A percentile compares a stretch with the other conserved stretches of the same genome.
Evolutionary conservation across 2,797 vertebrate genomes (phyloP).

Genomic region (Lindbergichthys nudifrons): DNA sequence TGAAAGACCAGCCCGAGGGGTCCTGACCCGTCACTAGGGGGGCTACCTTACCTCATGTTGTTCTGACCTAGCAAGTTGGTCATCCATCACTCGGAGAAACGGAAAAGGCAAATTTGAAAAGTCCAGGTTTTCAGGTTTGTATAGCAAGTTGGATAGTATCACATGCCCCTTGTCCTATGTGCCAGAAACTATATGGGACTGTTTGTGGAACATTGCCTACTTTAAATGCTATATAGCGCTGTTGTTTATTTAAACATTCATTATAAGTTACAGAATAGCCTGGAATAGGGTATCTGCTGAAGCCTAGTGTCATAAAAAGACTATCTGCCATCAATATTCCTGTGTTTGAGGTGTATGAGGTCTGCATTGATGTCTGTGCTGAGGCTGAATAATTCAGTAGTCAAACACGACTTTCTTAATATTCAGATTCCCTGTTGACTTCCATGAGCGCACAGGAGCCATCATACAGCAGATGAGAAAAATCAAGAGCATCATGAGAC

Average conservation of each 20-base stretch:
- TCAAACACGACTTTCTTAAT: slow-evolving; percentile 57
- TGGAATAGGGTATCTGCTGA: slow-evolving; percentile 15
- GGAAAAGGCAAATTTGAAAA: slow-evolving; percentile 9
- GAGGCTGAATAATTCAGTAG: slow-evolving; percentile 61
- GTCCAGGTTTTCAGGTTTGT: background rate
- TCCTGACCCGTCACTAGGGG: slow-evolving; percentile 66
- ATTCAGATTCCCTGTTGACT: slow-evolving; percentile 58
- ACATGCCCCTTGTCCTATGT: background rate
- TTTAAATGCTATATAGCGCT: slow-evolving; percentile 2
- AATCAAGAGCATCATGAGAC: slow-evolving; percentile 39
- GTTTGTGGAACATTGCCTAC: slow-evolving; percentile 5
- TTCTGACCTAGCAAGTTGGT: slow-evolving; percentile 49
- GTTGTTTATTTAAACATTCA: slow-evolving; percentile 41
- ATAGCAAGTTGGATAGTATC: background rate
- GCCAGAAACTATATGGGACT: background rate
- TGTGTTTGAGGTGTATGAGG: slow-evolving; percentile 51
- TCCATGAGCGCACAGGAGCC: slow-evolving; percentile 38
- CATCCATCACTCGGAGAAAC: slow-evolving; percentile 42
- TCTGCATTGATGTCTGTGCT: slow-evolving; percentile 42
- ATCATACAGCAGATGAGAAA: slow-evolving; percentile 38
- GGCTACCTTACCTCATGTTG: slow-evolving; percentile 49
- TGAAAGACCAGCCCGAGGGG: slow-evolving; percentile 62
- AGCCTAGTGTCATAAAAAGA: slow-evolving; percentile 19
- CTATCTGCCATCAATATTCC: slow-evolving; percentile 28
- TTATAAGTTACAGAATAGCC: background rate